Conservation (phyloP, 1,140 invertebrate genomes). For the Oedothorax gibbosus region DNA sequence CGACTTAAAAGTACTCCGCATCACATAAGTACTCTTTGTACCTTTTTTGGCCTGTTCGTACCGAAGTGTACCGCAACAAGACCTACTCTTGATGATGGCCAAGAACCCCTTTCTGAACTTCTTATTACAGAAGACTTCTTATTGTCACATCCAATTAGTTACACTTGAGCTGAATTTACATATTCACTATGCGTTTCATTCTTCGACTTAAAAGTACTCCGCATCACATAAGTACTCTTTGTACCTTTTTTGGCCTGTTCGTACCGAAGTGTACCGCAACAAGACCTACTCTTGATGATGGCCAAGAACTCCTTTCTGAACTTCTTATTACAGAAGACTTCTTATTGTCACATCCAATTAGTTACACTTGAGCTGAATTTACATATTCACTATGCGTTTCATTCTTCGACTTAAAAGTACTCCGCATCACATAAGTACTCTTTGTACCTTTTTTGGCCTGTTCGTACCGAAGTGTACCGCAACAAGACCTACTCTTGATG, state of each 20-base stretch:
- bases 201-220: conserved; percentile 49
- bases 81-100: conserved; percentile 85
- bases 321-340: conserved; percentile 96
- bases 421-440: conserved; percentile 43
- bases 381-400: conserved; percentile 63
- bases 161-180: conserved; percentile 29
- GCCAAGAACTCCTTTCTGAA: conserved; percentile 92
- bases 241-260: conserved; percentile 50
- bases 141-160: background rate
- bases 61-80: conserved; percentile 76
- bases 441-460: conserved; percentile 37
- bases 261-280: conserved; percentile 73
- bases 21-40: conserved; percentile 43
- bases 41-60: conserved; percentile 54
- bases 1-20: conserved; percentile 49
- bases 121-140: conserved; percentile 96
- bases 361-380: conserved; percentile 28
- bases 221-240: conserved; percentile 42
- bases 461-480: conserved; percentile 69
- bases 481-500: conserved; percentile 84
- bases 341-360: too few relatives aligned
- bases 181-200: conserved; percentile 62
- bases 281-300: conserved; percentile 84
- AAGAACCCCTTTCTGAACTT: conserved; percentile 94
- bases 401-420: conserved; percentile 42